Base-by-base conservation (phyloP, 1,140 invertebrate genomes). In the Neodiprion pinetum region DNA sequence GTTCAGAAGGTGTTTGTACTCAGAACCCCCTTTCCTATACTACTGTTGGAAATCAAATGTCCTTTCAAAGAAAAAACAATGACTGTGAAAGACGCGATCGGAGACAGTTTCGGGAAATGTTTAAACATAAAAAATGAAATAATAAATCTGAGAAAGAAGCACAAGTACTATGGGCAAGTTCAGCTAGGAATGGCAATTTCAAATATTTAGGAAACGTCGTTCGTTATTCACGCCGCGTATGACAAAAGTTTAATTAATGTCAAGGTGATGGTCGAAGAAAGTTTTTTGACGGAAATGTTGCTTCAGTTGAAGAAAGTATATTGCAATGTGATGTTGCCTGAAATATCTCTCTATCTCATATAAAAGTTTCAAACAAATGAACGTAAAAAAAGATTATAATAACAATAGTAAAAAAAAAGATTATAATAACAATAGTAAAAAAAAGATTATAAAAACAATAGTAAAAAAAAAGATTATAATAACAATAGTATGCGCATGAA, bases 11-110 rank as follows among this genome's bases (percentile, higher is more conserved):
- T n/a, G n/a, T n/a, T n/a, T n/a, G n/a, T n/a, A n/a, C n/a, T n/a
- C n/a, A n/a, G n/a, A n/a, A n/a, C n/a, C n/a, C n/a, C n/a, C n/a
- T n/a, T n/a, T n/a, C n/a, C n/a, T n/a, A n/a, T n/a, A n/a, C n/a
- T n/a, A n/a, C n/a, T n/a, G n/a, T 14, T 74, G 9, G 73, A 74
- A 66, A 74, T 74, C 50, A 70, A 74, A 61, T 75, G 74, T 40
- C 74, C 74, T 17, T 72, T 67, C 17, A 48, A 67, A 72, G 74
- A 70, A 48, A 68, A 67, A 61, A 28, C 5, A 5, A 72, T 67
- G 66, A 67, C 1, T 49, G 28, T 72, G 21, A 28, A 1, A 1
- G 70, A 75, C 23, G 74, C 48, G 12, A 21, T 75, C 40, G 40
- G 70, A 74, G 23, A 9, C 21, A 53, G 28, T 50, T 75, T 67